Evolutionary conservation across 2,113 vertebrate species (phyloP).

Genomic region (Hiodon alosoides): DNA sequence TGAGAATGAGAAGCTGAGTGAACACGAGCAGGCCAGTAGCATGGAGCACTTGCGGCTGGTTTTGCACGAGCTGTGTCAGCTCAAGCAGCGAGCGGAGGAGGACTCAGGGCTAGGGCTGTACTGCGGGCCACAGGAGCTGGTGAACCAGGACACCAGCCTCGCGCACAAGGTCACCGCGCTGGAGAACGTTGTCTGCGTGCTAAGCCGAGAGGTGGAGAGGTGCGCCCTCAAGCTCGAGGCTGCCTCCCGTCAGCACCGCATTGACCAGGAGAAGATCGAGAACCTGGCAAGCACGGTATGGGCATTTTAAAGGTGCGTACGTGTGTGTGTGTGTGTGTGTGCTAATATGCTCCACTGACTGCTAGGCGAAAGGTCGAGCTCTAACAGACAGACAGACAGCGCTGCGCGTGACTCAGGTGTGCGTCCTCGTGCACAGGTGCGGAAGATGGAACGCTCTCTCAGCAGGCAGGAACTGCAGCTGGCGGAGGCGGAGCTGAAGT

Average conservation of each 20-base stretch:
- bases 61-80: constrained; percentile 57
- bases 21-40: constrained; percentile 70
- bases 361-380: not conserved
- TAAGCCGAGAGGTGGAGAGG: constrained; percentile 85
- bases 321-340: not conserved
- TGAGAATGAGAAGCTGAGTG: constrained; percentile 67
- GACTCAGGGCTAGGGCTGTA: constrained; percentile 59
- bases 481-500: constrained; percentile 73
- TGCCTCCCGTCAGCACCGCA: constrained; percentile 71
- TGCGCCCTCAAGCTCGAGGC: constrained; percentile 71
- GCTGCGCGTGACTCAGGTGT: not conserved
- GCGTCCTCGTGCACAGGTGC: constrained; percentile 53
- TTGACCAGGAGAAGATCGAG: constrained; percentile 84
- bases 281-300: constrained; percentile 71
- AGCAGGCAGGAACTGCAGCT: constrained; percentile 78
- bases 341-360: not conserved
- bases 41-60: constrained; percentile 78
- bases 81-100: constrained; percentile 39
- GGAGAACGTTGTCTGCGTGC: constrained; percentile 85
- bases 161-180: constrained; percentile 76
- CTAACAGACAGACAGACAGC: not conserved
- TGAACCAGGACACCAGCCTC: constrained; percentile 45
- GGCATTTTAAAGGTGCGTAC: not conserved
- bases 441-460: constrained; percentile 78
- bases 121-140: constrained; percentile 55